Evolutionary conservation across 2,888 invertebrate genomes (phyloP), one percentile per base, ranked within the genome.

Genomic region (Camponotus fellah): DNA sequence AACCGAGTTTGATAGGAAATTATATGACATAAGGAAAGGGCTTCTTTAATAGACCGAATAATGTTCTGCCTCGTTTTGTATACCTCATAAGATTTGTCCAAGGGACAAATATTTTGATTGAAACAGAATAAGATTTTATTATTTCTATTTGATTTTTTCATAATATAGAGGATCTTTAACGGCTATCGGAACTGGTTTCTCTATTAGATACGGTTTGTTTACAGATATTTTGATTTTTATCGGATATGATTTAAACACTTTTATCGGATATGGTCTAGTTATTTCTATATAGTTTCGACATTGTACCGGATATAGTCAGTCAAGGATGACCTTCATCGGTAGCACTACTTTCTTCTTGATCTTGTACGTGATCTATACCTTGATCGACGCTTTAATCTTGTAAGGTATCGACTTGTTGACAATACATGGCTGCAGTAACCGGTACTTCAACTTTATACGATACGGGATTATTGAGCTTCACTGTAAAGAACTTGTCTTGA

Each of bases 291-390:
- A 97, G 97, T 93, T 97, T 96, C 0, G 85, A 85, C 14, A 90
- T 85, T 3, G 26, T 0, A 90, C 86, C 9, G 86, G 77, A 5
- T 90, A 90, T 0, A 85, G 89, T 21, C 83, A 95, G 92, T 97
- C 97, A 17, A 97, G 96, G 71, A 95, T 96, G 1, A 97, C 97
- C 90, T 96, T 96, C 0, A 97, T 97, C 85, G 97, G 96, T 92
- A 97, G 96, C 88, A 96, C 97, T 62, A 97, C 95, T 88, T 96
- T 95, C 92, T 97, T 97, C 93, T 97, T 97, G 40, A 97, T 97
- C 85, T 97, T 97, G 94, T 96, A 97, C 21, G 97, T 97, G 86
- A 97, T 96, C 74, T 96, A 96, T 69, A 97, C 96, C 92, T 97
- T 97, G 77, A 97, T 97, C 79, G 96, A 97, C 17, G 97, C 96